Conservation (phyloP, 1,140 invertebrate species). For the Ganaspis sp. region DNA sequence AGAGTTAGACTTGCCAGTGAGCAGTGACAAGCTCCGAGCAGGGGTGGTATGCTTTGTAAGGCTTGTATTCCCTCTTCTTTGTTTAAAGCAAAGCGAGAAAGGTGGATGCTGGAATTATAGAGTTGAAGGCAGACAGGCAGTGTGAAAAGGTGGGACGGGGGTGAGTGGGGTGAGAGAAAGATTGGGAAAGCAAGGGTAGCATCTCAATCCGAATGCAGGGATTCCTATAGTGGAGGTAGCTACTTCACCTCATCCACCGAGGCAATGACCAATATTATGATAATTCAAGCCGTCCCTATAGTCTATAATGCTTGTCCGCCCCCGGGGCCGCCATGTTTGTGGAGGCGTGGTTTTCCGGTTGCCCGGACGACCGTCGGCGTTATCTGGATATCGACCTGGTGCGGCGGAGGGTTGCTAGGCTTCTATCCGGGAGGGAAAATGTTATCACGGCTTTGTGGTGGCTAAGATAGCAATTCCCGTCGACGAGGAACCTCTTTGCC, state of each 20-base stretch:
- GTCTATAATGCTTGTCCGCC: constrained; percentile 48
- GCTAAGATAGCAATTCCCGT: constrained; percentile 73
- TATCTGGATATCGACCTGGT: constrained; percentile 75
- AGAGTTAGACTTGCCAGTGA: background rate
- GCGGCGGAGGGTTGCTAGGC: constrained; percentile 67
- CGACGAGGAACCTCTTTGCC: constrained; percentile 47
- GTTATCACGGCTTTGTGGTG: constrained; percentile 77
- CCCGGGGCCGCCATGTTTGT: constrained; percentile 68
- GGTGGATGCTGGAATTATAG: constrained; percentile 31
- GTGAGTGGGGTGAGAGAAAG: constrained; percentile 38
- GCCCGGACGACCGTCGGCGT: constrained; percentile 69
- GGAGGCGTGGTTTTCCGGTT: constrained; percentile 72
- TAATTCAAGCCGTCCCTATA: constrained; percentile 67
- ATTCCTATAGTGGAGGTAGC: constrained; percentile 47
- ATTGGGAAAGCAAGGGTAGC: constrained; percentile 48
- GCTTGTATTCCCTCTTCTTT: background rate
- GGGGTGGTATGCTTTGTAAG: background rate
- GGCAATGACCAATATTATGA: constrained; percentile 75
- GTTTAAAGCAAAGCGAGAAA: background rate
- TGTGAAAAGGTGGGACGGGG: constrained; percentile 41
- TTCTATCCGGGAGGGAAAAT: constrained; percentile 76
- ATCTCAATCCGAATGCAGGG: constrained; percentile 48
- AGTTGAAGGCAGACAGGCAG: background rate
- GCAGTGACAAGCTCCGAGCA: background rate
- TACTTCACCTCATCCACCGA: constrained; percentile 56